Evolutionary conservation across 2,113 vertebrate genomes (phyloP).

Genomic region (Marmota monax): DNA sequence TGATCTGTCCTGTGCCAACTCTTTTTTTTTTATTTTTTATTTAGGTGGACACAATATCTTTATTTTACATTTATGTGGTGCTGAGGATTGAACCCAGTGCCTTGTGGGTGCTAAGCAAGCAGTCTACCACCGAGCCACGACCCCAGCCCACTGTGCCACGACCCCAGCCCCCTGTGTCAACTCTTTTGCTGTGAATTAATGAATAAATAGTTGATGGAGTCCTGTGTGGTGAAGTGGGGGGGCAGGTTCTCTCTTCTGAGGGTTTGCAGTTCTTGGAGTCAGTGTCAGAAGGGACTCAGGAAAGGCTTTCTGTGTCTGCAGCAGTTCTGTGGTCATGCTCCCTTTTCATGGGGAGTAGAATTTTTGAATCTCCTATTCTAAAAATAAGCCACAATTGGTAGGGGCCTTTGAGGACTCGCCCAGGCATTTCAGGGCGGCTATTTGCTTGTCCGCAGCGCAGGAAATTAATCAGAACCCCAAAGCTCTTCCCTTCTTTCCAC

Average conservation of each 20-base stretch:
- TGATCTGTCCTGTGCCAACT: slow-evolving; percentile 9
- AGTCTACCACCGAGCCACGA: no score
- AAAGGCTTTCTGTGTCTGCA: slow-evolving; percentile 41
- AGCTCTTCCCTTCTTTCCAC: slow-evolving; percentile 67
- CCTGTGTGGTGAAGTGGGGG: background rate
- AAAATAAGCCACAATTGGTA: slow-evolving; percentile 76
- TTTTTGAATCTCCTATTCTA: slow-evolving; percentile 71
- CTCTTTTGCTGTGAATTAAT: slow-evolving; percentile 14
- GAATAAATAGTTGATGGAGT: background rate
- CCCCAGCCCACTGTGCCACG: no score
- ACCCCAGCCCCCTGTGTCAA: no score
- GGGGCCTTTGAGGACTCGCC: slow-evolving; percentile 55
- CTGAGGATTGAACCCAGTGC: no score
- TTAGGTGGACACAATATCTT: no score
- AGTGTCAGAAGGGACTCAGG: background rate
- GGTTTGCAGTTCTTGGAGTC: background rate
- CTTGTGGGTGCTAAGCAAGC: no score
- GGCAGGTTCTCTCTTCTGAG: slow-evolving; percentile 1
- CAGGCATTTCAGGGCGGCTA: slow-evolving; percentile 73
- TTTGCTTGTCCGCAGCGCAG: slow-evolving; percentile 65
- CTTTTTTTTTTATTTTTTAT: no score
- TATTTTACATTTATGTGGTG: no score
- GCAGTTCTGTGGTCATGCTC: slow-evolving; percentile 40
- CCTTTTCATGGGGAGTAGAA: slow-evolving; percentile 62
- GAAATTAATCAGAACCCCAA: slow-evolving; percentile 79